A percentile compares a stretch with the other conserved stretches of the same genome.
Conservation (phyloP, 2,113 vertebrate species). For the Cettia cetti region DNA sequence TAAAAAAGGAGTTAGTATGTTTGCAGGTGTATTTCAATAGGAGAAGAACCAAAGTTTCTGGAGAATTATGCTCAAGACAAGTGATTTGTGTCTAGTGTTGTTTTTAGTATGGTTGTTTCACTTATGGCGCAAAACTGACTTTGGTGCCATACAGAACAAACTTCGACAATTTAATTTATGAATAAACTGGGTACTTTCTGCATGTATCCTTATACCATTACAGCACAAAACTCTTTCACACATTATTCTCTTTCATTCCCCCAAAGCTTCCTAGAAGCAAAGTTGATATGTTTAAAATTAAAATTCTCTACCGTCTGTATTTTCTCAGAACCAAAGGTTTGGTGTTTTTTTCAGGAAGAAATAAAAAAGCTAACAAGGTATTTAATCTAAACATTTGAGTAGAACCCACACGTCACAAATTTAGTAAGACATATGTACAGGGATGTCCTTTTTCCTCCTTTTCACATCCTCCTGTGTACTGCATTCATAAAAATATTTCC, state of each 20-base stretch:
- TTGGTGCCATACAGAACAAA: background rate
- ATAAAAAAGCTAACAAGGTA: background rate
- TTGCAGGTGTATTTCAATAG: background rate
- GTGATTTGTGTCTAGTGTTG: background rate
- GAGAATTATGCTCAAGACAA: background rate
- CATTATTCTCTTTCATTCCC: background rate
- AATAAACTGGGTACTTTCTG: background rate
- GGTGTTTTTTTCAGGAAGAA: background rate
- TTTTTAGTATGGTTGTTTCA: rapidly evolving
- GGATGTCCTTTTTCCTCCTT: background rate
- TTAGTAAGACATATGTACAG: background rate
- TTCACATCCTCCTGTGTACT: background rate
- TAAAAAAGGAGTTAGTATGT: background rate
- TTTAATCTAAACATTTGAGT: background rate
- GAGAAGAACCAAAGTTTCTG: background rate
- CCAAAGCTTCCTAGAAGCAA: background rate
- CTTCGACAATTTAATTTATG: background rate
- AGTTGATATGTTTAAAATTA: background rate
- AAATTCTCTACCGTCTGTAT: background rate
- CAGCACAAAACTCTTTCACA: background rate
- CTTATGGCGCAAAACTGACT: background rate
- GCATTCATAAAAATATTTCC: background rate
- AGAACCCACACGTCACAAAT: background rate
- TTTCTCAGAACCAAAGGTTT: background rate
- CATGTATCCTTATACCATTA: background rate